phyloP scores from a whole-genome alignment of 2,888 invertebrate genomes.

The Drosophila helvetica region DNA sequence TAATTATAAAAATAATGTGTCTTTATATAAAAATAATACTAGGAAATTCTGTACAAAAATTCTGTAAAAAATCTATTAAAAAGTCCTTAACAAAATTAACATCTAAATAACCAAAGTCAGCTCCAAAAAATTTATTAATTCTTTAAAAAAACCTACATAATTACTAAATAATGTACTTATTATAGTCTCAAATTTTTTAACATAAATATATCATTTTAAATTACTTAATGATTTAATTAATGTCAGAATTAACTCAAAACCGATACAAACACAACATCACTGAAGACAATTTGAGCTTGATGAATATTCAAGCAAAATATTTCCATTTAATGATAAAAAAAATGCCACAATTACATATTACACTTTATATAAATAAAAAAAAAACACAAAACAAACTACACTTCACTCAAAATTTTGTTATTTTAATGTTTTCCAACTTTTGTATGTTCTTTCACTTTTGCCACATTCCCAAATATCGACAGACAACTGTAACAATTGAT shows the following conservation, averaged over 20 bases:
- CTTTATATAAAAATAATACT: too few species aligned
- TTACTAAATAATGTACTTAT: background rate
- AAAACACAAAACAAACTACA: background rate
- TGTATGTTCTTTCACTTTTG: background rate
- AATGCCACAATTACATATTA: background rate
- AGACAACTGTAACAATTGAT: conserved; percentile 11
- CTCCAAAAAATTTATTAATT: background rate
- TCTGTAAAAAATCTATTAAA: too few species aligned
- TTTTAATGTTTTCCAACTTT: background rate
- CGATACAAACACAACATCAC: background rate
- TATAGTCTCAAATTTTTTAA: background rate
- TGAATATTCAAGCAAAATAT: background rate
- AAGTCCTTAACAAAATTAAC: too few species aligned
- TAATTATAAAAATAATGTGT: too few species aligned
- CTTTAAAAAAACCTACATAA: background rate
- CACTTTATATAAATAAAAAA: background rate
- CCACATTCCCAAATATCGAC: background rate
- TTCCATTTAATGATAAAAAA: background rate
- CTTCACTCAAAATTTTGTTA: background rate
- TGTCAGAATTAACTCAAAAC: background rate
- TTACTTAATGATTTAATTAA: background rate
- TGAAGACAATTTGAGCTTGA: background rate
- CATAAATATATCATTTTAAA: background rate
- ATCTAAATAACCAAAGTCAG: too few species aligned
- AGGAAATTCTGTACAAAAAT: too few species aligned